These are phyloP conservation scores for Clunio marinus DNA, from an alignment of 2,888 invertebrate species.

Conservation along the genomic window DNA sequence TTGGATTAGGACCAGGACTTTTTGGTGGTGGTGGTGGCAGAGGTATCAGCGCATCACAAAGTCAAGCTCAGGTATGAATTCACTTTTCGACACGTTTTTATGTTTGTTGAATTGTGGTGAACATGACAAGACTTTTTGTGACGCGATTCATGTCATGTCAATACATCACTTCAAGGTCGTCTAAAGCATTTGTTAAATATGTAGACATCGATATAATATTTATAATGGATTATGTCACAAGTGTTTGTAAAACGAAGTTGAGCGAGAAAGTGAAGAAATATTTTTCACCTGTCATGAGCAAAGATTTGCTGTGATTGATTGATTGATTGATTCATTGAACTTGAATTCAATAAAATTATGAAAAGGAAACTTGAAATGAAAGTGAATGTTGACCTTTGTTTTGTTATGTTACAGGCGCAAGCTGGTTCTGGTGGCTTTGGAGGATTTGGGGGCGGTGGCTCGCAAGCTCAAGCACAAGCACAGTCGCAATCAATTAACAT, in stretches of 20 bases:
- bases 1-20: background rate
- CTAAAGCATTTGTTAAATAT: background rate
- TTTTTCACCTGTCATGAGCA: no score
- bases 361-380: background rate
- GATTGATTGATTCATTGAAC: background rate
- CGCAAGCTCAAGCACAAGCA: constrained; percentile 29
- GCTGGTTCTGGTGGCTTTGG: constrained; percentile 19
- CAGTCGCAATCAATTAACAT: constrained; percentile 31
- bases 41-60: constrained; percentile 17
- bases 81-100: no score
- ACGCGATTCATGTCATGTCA: background rate
- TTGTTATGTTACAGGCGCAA: constrained; percentile 18
- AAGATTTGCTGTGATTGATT: no score
- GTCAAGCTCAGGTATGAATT: constrained; percentile 33
- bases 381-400: background rate
- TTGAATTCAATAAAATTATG: background rate
- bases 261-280: no score
- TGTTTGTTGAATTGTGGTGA: no score
- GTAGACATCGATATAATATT: background rate
- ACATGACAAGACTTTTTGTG: background rate
- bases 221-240: no score
- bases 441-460: constrained; percentile 21
- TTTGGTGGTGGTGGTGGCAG: constrained; percentile 1
- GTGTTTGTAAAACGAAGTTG: no score
- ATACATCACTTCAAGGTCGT: constrained; percentile 1